Conservation (phyloP, 2,888 invertebrate species). For the Eulithis testata region DNA sequence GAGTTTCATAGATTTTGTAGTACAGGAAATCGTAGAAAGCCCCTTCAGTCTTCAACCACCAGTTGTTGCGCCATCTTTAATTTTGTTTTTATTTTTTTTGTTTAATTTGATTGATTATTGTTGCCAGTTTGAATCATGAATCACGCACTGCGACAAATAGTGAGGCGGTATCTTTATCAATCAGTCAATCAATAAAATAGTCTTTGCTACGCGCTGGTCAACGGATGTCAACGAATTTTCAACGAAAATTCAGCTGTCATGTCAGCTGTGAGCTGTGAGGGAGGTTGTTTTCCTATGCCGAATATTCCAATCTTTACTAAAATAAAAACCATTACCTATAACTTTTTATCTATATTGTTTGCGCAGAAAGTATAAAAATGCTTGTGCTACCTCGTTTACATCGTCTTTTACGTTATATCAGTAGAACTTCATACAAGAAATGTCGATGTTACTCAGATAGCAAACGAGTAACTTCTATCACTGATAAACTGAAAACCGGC, state of each 20-base stretch:
- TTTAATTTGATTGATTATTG: neutral
- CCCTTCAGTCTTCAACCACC: neutral
- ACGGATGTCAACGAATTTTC: too few relatives aligned
- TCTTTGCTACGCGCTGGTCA: too few relatives aligned
- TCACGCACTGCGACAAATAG: too few relatives aligned
- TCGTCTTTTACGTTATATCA: conserved; percentile 49
- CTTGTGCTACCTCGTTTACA: conserved; percentile 27
- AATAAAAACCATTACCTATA: too few relatives aligned
- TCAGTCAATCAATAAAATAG: too few relatives aligned
- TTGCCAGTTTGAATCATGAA: too few relatives aligned
- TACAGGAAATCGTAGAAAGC: conserved; percentile 3
- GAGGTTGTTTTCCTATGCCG: too few relatives aligned
- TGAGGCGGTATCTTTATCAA: too few relatives aligned
- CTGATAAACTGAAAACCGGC: conserved; percentile 76
- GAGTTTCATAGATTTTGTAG: conserved; percentile 5
- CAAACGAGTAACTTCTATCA: conserved; percentile 48
- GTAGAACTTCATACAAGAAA: conserved; percentile 45
- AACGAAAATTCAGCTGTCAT: too few relatives aligned
- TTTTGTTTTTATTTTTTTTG: neutral
- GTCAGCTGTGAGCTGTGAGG: too few relatives aligned
- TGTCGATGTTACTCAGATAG: conserved; percentile 62
- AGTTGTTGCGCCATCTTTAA: conserved; percentile 16
- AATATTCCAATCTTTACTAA: too few relatives aligned
- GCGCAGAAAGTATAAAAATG: conserved; percentile 19
- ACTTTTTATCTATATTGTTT: neutral